phyloP scores from a whole-genome alignment of 2,797 vertebrate genomes.

The Enteromius thamalakanensis region DNA sequence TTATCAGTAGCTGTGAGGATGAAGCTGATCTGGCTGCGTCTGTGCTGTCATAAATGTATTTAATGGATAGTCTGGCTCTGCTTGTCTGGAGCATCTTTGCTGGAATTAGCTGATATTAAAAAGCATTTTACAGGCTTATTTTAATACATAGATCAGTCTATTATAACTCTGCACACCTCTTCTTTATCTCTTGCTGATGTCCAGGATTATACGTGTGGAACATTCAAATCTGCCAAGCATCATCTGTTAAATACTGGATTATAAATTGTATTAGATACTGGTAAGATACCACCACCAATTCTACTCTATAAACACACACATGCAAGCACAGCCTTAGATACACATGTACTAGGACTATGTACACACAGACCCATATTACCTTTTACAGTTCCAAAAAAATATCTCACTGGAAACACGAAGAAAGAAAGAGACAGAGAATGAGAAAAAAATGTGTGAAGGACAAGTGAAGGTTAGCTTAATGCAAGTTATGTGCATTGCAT shows the following conservation, averaged over 20 bases:
- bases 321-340: background rate
- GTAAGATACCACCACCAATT: background rate
- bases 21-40: background rate
- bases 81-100: background rate
- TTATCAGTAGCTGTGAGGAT: constrained; percentile 4
- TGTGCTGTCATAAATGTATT: constrained; percentile 27
- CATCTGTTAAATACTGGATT: constrained; percentile 7
- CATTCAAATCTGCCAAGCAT: constrained; percentile 1
- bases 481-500: background rate
- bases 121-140: background rate
- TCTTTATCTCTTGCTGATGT: background rate
- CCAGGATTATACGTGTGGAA: constrained; percentile 4
- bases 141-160: constrained; percentile 17
- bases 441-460: background rate
- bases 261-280: background rate
- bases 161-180: constrained; percentile 21
- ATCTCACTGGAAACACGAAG: background rate
- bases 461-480: background rate
- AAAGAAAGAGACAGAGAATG: background rate
- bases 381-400: constrained; percentile 9
- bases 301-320: background rate
- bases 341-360: background rate
- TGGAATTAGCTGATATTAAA: constrained; percentile 27
- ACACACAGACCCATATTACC: background rate
- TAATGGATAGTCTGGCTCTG: constrained; percentile 25